Percentiles rank a stretch among this genome's conserved stretches.
These are phyloP conservation scores for Parotocinclus haroldoi DNA, from an alignment of 2,797 vertebrate species.

Conservation along the genomic window DNA sequence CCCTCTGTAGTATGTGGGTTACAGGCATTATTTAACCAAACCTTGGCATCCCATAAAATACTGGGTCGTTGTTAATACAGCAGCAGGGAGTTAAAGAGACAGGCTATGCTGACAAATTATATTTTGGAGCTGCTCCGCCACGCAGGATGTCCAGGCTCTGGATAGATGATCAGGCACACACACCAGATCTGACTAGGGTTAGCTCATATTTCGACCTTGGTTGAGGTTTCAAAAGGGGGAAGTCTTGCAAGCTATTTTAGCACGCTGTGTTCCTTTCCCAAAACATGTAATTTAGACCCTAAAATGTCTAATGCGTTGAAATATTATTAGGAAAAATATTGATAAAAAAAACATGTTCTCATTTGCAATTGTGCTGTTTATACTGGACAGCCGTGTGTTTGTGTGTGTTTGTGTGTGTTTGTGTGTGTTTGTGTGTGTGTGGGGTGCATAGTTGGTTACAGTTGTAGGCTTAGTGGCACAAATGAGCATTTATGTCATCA, in stretches of 20 bases:
- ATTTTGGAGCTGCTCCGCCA: slow-evolving; percentile 25
- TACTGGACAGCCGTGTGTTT: slow-evolving; percentile 23
- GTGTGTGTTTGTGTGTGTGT: background rate
- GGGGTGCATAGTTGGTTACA: slow-evolving; percentile 21
- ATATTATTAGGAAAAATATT: background rate
- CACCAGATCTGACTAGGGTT: slow-evolving; percentile 47
- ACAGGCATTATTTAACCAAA: slow-evolving; percentile 44
- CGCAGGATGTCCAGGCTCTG: slow-evolving; percentile 23
- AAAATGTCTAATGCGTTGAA: too few relatives aligned
- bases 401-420: slow-evolving; percentile 7
- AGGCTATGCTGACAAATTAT: slow-evolving; percentile 46
- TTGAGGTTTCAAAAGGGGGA: slow-evolving; percentile 10
- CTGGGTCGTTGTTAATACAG: slow-evolving; percentile 39
- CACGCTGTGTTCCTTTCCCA: too few relatives aligned
- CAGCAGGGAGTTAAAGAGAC: slow-evolving; percentile 33
- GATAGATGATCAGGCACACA: slow-evolving; percentile 41
- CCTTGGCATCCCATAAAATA: slow-evolving; percentile 44
- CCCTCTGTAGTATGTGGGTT: slow-evolving; percentile 15
- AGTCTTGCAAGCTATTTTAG: too few relatives aligned
- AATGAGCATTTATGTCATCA: slow-evolving; percentile 23
- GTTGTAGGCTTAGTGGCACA: slow-evolving; percentile 7
- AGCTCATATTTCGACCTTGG: slow-evolving; percentile 14
- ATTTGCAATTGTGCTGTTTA: background rate
- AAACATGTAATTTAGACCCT: too few relatives aligned
- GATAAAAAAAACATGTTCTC: background rate